Base-by-base conservation (phyloP, 1,140 invertebrate genomes). In the Battus philenor region DNA sequence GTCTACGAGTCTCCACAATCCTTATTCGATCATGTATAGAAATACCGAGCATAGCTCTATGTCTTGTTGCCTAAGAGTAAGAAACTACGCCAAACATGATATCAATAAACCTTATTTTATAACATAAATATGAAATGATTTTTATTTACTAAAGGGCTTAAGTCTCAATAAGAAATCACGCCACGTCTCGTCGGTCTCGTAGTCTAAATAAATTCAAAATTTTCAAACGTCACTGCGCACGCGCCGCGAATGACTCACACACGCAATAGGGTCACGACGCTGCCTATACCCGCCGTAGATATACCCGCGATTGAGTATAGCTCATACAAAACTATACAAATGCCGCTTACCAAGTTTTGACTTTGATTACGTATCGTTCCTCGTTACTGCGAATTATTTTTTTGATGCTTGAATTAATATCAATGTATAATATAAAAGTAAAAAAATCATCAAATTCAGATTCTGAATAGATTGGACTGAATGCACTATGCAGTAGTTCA, bases 181-280 rank as follows among this genome's bases (percentile, higher is more conserved):
- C 27, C 27, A 30, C 27, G 27, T 30, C 10, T 10, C 9, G 9
- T 1, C 10, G 8, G 27, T 8, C 11, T 31, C 16, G 16, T 34
- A 38, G 51, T 59, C 61, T 49, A 53, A 56, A 64, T 57, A 57
- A 55, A 69, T 67, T 59, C 61, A 55, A 73, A 78, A 75, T 73
- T n/a, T 71, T 70, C 61, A 78, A 68, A 75, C 71, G 59, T 65
- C 59, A 73, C 60, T 69, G 70, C 68, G 75, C 72, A 74, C 72
- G 72, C 68, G 75, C 68, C 70, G 53, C 47, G 13, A 44, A 49
- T 54, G 59, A 76, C 72, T 76, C 46, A 76, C 57, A 68, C 57
- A 68, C 68, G 66, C 75, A 79, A 79, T 72, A 76, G 67, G 72
- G 75, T 76, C 75, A 79, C 70, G 66, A 66, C 59, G 48, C 54